Evolutionary conservation across 2,888 invertebrate species (phyloP).

Genomic region (Dione vanillae): DNA sequence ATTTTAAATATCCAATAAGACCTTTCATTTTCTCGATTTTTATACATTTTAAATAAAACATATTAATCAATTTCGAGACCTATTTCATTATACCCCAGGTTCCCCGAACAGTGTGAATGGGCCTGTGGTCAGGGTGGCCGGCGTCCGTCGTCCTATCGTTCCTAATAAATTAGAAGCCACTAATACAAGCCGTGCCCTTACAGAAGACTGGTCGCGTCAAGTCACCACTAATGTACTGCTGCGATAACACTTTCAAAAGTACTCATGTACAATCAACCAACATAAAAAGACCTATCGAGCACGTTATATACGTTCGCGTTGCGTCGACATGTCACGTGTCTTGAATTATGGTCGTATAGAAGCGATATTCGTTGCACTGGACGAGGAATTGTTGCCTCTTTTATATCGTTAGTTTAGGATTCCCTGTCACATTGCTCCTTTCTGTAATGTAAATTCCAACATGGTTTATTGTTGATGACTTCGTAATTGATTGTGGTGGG

Average conservation of each 20-base stretch:
- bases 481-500: slow-evolving; percentile 69
- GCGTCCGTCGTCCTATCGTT: slow-evolving; percentile 81
- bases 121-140: slow-evolving; percentile 79
- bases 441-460: slow-evolving; percentile 73
- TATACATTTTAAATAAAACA: too few relatives aligned
- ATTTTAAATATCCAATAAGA: too few relatives aligned
- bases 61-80: neutral
- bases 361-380: slow-evolving; percentile 64
- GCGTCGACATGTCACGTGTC: slow-evolving; percentile 45
- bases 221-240: slow-evolving; percentile 79
- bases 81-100: slow-evolving; percentile 47
- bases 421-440: slow-evolving; percentile 65
- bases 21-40: too few relatives aligned
- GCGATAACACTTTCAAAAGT: slow-evolving; percentile 80
- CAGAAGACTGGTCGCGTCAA: slow-evolving; percentile 82
- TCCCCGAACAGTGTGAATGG: slow-evolving; percentile 76
- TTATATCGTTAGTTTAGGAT: slow-evolving; percentile 75
- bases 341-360: slow-evolving; percentile 46
- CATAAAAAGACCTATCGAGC: slow-evolving; percentile 53
- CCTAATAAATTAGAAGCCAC: slow-evolving; percentile 83
- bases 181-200: slow-evolving; percentile 81
- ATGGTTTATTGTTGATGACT: slow-evolving; percentile 72
- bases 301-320: slow-evolving; percentile 42
- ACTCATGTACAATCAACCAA: slow-evolving; percentile 65
- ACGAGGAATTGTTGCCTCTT: slow-evolving; percentile 66